Percentiles rank a stretch among this genome's conserved stretches.
Evolutionary conservation across 1,140 invertebrate species (phyloP).

Genomic region (Asobara japonica): DNA sequence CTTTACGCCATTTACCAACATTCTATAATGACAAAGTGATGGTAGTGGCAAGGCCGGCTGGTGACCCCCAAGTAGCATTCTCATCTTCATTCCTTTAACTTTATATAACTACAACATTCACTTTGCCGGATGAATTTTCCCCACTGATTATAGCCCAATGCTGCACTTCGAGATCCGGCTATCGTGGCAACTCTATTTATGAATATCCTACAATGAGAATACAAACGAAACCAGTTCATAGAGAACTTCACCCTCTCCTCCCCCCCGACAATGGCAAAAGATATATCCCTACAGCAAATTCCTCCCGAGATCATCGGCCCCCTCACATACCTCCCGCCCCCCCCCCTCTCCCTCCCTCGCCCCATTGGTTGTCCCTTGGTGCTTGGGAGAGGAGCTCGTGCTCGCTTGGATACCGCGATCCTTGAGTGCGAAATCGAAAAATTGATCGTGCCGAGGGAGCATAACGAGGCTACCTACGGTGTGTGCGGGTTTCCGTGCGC

Average conservation of each 20-base stretch:
- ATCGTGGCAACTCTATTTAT: neutral
- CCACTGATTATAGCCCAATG: neutral
- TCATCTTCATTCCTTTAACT: slow-evolving; percentile 17
- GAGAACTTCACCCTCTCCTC: neutral
- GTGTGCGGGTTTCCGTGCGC: neutral
- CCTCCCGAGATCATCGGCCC: slow-evolving; percentile 24
- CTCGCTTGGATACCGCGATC: slow-evolving; percentile 1
- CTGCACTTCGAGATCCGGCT: neutral
- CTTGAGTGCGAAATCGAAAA: slow-evolving; percentile 20
- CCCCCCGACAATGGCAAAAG: neutral
- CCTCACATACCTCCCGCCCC: neutral
- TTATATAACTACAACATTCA: neutral
- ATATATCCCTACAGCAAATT: slow-evolving; percentile 17
- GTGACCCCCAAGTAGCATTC: slow-evolving; percentile 32
- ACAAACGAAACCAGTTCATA: neutral
- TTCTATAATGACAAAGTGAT: neutral
- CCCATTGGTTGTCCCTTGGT: neutral
- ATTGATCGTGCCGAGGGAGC: slow-evolving; percentile 21
- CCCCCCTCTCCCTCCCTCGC: neutral
- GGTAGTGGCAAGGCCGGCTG: slow-evolving; percentile 40
- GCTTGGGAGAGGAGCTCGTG: neutral
- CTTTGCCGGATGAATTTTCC: neutral
- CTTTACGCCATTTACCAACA: neutral
- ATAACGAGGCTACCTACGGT: slow-evolving; percentile 31
- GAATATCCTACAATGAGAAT: neutral